Conservation (phyloP, 1,140 invertebrate genomes). For the Dinothrombium tinctorium region DNA sequence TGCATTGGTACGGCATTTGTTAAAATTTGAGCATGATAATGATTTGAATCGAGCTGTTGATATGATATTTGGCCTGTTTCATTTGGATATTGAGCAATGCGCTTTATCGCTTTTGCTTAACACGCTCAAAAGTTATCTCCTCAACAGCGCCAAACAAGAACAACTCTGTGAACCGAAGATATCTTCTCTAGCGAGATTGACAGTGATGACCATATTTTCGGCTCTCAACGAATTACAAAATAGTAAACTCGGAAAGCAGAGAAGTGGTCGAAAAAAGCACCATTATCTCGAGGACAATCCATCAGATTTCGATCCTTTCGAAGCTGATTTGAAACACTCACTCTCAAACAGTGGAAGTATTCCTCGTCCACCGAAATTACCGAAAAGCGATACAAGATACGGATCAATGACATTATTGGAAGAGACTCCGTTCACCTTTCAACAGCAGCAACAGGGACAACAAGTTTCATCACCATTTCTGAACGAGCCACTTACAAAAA, state of each 20-base stretch:
- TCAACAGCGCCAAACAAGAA: slow-evolving; percentile 15
- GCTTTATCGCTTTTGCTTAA: slow-evolving; percentile 38
- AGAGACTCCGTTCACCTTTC: slow-evolving; percentile 14
- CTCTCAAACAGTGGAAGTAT: background rate
- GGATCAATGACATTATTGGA: slow-evolving; percentile 4
- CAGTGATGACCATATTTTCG: slow-evolving; percentile 22
- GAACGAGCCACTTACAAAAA: slow-evolving; percentile 21
- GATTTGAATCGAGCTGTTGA: slow-evolving; percentile 47
- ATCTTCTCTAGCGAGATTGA: slow-evolving; percentile 22
- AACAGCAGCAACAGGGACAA: slow-evolving; percentile 11
- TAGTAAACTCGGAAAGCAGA: background rate
- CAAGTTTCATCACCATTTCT: background rate
- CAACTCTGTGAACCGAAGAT: slow-evolving; percentile 23
- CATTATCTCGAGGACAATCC: slow-evolving; percentile 3
- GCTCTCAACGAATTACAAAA: slow-evolving; percentile 18
- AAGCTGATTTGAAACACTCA: background rate
- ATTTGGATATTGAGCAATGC: slow-evolving; percentile 64
- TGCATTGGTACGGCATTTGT: slow-evolving; percentile 38
- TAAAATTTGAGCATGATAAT: slow-evolving; percentile 26
- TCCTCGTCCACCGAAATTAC: slow-evolving; percentile 9
- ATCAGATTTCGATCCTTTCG: background rate
- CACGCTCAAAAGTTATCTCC: slow-evolving; percentile 21
- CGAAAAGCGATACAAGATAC: slow-evolving; percentile 3
- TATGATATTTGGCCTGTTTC: slow-evolving; percentile 56
- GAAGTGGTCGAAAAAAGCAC: background rate